These are phyloP conservation scores for Tragelaphus imberbis DNA, from an alignment of 2,113 vertebrate species.

Conservation along the genomic window DNA sequence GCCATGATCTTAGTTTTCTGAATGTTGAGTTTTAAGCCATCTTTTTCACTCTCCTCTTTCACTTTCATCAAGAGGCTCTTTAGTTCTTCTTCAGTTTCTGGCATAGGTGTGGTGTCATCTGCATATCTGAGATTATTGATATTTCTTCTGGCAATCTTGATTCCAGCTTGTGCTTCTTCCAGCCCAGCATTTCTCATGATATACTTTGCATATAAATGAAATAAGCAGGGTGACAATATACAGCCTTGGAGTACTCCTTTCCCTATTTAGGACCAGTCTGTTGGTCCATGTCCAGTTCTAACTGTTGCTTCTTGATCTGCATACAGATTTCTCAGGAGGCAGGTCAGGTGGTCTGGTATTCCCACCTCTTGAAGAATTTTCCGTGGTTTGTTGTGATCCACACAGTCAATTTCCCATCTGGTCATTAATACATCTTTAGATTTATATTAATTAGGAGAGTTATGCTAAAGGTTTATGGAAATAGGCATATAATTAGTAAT, in stretches of 20 bases:
- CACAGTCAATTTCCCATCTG: not conserved
- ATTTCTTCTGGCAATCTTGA: not conserved
- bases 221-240: not conserved
- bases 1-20: not conserved
- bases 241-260: not conserved
- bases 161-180: not conserved
- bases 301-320: not conserved
- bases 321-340: not conserved
- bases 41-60: not conserved
- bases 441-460: not conserved
- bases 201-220: not conserved
- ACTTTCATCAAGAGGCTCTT: not conserved
- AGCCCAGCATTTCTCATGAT: not conserved
- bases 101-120: not conserved
- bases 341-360: not conserved
- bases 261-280: not conserved
- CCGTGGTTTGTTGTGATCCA: not conserved
- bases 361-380: not conserved
- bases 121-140: not conserved
- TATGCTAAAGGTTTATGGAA: not conserved
- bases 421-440: not conserved
- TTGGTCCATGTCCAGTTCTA: not conserved
- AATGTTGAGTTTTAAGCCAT: not conserved
- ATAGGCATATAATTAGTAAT: not conserved
- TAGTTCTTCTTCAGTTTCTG: not conserved